A percentile compares a stretch with the other conserved stretches of the same genome.
These are phyloP conservation scores for Anolis apletophallus DNA, from an alignment of 2,797 vertebrate species.

Conservation along the genomic window DNA sequence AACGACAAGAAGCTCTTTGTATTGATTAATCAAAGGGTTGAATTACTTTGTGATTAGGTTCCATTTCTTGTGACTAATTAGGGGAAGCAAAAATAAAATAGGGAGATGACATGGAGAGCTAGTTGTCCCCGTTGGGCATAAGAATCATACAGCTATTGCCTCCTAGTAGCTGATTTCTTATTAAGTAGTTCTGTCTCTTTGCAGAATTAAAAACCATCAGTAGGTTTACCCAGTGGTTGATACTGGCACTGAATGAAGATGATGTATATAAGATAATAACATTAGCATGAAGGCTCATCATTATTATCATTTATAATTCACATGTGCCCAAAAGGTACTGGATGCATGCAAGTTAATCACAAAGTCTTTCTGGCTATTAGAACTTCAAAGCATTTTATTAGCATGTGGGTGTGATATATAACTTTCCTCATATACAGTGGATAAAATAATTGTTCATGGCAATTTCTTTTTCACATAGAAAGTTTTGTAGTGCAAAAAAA, in stretches of 20 bases:
- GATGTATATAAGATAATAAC: neutral
- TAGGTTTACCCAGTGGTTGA: slow-evolving; percentile 28
- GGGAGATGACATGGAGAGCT: slow-evolving; percentile 29
- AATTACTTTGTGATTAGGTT: slow-evolving; percentile 41
- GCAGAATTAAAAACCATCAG: slow-evolving; percentile 28
- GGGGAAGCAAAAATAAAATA: slow-evolving; percentile 21
- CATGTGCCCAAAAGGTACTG: neutral
- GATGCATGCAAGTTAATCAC: slow-evolving; percentile 23
- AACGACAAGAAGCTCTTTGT: slow-evolving; percentile 17
- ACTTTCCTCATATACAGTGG: neutral
- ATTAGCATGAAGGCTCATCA: neutral
- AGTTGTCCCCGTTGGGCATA: slow-evolving; percentile 25
- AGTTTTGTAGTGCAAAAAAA: slow-evolving; percentile 19
- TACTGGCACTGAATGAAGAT: neutral
- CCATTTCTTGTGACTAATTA: slow-evolving; percentile 46
- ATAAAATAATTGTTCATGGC: slow-evolving; percentile 5
- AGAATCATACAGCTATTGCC: slow-evolving; percentile 18
- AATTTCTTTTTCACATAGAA: slow-evolving; percentile 7
- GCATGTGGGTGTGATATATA: neutral
- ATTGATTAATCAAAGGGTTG: slow-evolving; percentile 30
- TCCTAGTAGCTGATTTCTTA: neutral
- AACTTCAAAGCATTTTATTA: slow-evolving; percentile 35
- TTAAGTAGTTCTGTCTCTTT: neutral
- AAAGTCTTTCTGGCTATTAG: slow-evolving; percentile 24
- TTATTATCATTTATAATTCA: neutral